Base-by-base conservation (phyloP, 2,113 vertebrate species). In the Oryctolagus cuniculus region DNA sequence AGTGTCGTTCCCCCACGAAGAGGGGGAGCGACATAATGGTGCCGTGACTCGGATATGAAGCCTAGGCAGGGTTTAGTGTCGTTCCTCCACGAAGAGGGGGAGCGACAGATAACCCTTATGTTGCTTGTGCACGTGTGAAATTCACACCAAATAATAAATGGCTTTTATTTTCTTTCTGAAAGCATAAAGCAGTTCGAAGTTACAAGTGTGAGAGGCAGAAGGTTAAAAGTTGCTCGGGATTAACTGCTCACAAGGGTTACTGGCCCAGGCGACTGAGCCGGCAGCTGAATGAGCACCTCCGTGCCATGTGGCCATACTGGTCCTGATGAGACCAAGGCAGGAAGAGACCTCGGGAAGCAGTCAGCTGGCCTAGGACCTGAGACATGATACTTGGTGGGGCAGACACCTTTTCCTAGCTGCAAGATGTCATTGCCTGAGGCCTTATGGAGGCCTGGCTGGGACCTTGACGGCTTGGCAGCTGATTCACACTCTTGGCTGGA, bases 111-210 rank as follows among this genome's bases (percentile, higher is more conserved):
- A n/a, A n/a, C n/a, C 38, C 58, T 83, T 77, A 3, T 6, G 72
- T 77, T 94, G 87, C 66, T 79, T 82, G 79, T 87, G 49, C 63
- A 36, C 2, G 13, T 94, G 95, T 96, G 90, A 97, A 95, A 96
- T 88, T 96, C 90, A 94, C 88, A 94, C 92, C 88, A 85, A 93
- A 82, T 93, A 90, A 81, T 80, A 94, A 92, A 55, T 64, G 67
- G 53, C 58, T 96, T 93, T 96, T 85, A 89, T 95, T 94, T 95
- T 81, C 73, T 93, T 97, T 96, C 70, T 80, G 88, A 95, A 95
- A 92, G 75, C 70, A 61, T 67, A 95, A 92, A 94, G 53, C 27
- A 69, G 61, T 93, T 96, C 86, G 93, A 93, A 87, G 85, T 55
- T 94, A 53, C 11, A 21, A 53, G 21, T 82, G 74, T 95, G 64